Evolutionary conservation across 2,113 vertebrate genomes (phyloP).

Genomic region (Peromyscus californicus): DNA sequence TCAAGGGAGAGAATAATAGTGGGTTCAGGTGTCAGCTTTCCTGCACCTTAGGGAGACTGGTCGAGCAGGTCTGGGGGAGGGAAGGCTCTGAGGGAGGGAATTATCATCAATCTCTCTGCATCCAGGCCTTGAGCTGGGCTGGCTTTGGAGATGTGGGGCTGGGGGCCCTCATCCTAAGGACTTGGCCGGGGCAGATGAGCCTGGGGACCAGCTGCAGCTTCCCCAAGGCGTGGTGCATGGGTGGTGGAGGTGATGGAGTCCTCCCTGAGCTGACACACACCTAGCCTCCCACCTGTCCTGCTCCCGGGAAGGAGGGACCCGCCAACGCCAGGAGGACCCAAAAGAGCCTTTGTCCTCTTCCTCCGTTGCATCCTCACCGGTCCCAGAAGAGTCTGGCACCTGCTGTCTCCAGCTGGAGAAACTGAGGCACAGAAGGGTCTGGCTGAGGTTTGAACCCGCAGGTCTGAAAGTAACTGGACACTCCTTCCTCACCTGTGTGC

Average conservation of each 20-base stretch:
- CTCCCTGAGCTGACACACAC: neutral
- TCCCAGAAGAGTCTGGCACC: neutral
- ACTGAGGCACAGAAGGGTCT: neutral
- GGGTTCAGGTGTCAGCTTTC: slow-evolving; percentile 71
- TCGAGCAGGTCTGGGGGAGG: slow-evolving; percentile 79
- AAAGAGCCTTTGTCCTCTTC: neutral
- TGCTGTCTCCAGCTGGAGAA: neutral
- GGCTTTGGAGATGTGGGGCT: neutral
- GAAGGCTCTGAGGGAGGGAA: slow-evolving; percentile 45
- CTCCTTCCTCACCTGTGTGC: neutral
- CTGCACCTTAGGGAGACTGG: slow-evolving; percentile 74
- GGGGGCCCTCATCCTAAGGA: neutral
- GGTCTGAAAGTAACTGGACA: neutral
- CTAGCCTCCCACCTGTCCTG: neutral
- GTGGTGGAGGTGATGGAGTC: neutral
- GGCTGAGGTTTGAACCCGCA: neutral
- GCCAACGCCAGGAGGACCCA: neutral
- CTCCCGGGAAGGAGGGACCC: neutral
- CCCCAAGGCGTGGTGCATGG: neutral
- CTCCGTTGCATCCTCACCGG: neutral
- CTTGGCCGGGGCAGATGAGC: neutral
- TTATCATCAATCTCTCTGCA: slow-evolving; percentile 48
- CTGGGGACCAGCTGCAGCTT: neutral
- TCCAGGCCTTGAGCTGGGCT: slow-evolving; percentile 13
- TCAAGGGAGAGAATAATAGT: slow-evolving; percentile 56